Evolutionary conservation across 30 jellyfish, hydroid and myxozoan species (phyloP).

Genomic region (Aurelia coerulea): DNA sequence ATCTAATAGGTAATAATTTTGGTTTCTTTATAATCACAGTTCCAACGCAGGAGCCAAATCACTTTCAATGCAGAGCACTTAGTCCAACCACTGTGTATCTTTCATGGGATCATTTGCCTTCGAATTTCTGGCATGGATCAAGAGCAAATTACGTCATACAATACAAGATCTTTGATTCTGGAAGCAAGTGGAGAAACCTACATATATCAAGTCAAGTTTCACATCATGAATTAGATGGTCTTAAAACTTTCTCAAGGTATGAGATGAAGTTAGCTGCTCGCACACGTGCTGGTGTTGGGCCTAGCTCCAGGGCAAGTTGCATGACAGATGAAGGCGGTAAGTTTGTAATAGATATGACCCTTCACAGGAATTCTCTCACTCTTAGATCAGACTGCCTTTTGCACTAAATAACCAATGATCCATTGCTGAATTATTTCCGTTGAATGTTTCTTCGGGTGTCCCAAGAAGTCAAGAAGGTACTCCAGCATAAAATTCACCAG

Average conservation of each 20-base stretch:
- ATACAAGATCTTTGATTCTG: neutral
- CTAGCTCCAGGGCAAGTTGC: constrained; percentile 46
- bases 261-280: constrained; percentile 54
- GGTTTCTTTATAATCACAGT: neutral
- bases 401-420: too few species aligned
- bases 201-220: neutral
- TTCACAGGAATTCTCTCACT: neutral
- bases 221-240: neutral
- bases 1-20: neutral
- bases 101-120: constrained; percentile 16
- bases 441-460: too few species aligned
- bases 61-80: neutral
- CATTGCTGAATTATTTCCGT: too few species aligned
- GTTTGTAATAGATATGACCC: neutral
- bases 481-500: too few species aligned
- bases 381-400: neutral
- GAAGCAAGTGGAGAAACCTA: neutral
- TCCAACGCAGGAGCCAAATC: neutral
- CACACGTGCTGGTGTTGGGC: constrained; percentile 52
- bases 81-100: neutral
- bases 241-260: constrained; percentile 19
- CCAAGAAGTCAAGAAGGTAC: too few species aligned
- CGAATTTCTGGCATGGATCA: neutral
- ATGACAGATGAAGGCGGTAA: constrained; percentile 57
- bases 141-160: neutral